A percentile compares a stretch with the other conserved stretches of the same genome.
phyloP scores from a whole-genome alignment of 2,797 vertebrate species.

The Acipenser ruthenus region DNA sequence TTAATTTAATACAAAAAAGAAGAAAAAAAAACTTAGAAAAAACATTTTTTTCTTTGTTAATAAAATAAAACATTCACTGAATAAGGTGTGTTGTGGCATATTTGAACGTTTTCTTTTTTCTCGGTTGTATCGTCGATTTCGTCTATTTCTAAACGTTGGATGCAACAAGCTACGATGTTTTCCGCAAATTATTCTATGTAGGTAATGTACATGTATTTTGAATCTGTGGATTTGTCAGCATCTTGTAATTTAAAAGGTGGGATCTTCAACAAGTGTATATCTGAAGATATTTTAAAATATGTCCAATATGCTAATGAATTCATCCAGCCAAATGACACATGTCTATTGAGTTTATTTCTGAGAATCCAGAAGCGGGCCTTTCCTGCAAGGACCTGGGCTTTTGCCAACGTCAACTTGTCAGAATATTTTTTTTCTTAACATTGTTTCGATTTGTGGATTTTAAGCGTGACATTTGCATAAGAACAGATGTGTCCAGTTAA shows the following conservation, averaged over 20 bases:
- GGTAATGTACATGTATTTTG: no score
- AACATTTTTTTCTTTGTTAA: not conserved
- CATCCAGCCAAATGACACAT: conserved; percentile 11
- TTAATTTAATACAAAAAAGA: not conserved
- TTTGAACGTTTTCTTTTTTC: no score
- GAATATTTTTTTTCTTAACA: not conserved
- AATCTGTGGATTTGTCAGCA: no score
- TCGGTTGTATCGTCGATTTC: no score
- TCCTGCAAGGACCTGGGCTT: conserved; percentile 1
- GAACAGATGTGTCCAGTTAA: conserved; percentile 15
- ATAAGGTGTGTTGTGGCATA: no score
- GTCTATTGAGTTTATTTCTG: conserved; percentile 4
- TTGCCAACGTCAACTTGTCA: conserved; percentile 11
- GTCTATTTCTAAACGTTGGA: not conserved
- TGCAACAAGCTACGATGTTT: conserved; percentile 1
- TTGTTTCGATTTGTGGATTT: no score
- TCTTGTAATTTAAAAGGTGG: no score
- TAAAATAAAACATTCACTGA: no score
- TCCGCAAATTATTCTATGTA: not conserved
- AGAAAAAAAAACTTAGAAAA: not conserved
- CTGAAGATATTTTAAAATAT: no score
- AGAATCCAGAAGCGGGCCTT: conserved; percentile 1
- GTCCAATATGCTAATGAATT: not conserved
- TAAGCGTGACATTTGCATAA: not conserved
- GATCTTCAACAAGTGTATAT: no score